phyloP scores from a whole-genome alignment of 1,140 invertebrate species.

The Bombus affinis region DNA sequence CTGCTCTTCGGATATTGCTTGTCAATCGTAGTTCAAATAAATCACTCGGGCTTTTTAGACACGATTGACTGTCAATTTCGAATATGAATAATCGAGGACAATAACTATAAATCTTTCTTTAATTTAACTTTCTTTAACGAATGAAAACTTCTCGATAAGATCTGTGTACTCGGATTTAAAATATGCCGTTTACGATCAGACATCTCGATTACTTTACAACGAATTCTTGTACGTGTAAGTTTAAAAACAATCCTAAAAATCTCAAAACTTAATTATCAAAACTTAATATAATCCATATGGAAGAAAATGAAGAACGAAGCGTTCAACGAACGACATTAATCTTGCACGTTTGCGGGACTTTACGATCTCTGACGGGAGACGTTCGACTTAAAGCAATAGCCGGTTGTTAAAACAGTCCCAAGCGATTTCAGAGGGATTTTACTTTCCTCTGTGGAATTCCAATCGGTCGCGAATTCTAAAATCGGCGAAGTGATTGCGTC shows the following conservation, averaged over 20 bases:
- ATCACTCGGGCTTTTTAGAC: not conserved
- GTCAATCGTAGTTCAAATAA: not conserved
- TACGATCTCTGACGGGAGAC: not conserved
- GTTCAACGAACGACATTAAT: not conserved
- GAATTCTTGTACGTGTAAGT: not conserved
- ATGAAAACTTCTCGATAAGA: no score
- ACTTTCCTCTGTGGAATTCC: conserved; percentile 43
- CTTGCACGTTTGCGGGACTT: not conserved
- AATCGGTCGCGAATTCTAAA: conserved; percentile 42
- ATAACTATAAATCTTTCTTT: not conserved
- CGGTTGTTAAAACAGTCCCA: not conserved
- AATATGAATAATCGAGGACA: not conserved
- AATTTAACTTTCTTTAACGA: not conserved
- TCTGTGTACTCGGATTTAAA: not conserved
- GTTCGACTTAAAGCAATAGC: not conserved
- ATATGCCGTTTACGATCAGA: not conserved
- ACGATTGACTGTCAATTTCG: not conserved
- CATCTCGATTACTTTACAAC: not conserved
- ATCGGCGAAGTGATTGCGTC: conserved; percentile 50
- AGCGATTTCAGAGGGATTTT: conserved; percentile 24
- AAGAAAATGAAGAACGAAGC: not conserved
- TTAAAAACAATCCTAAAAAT: not conserved
- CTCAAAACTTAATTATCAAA: not conserved
- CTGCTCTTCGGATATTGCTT: not conserved
- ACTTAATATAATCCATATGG: no score